These are phyloP conservation scores for Prochilodus magdalenae DNA, from an alignment of 2,113 vertebrate genomes.

Conservation along the genomic window DNA sequence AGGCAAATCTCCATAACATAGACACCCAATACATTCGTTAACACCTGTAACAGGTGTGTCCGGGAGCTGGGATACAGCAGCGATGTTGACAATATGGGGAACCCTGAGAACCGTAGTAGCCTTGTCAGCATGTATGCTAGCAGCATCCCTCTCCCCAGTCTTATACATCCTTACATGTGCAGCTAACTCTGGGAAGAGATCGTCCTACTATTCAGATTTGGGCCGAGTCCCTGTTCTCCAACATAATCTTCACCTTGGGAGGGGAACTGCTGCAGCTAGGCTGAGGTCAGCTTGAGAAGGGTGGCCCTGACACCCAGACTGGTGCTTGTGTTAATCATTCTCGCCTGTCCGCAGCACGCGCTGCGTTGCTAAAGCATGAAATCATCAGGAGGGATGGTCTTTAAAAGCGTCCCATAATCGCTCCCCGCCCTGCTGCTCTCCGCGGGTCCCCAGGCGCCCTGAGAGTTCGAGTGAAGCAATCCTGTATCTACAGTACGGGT, in stretches of 20 bases:
- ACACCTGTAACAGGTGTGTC: too few relatives aligned
- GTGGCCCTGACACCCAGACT: not conserved
- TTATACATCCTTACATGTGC: too few relatives aligned
- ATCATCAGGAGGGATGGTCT: slow-evolving; percentile 38
- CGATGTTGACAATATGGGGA: too few relatives aligned
- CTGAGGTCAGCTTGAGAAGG: not conserved
- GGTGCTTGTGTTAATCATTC: slow-evolving; percentile 34
- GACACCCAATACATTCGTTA: too few relatives aligned
- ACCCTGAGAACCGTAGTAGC: too few relatives aligned
- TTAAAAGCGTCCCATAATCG: slow-evolving; percentile 42
- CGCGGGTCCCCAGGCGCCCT: not conserved
- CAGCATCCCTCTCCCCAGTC: too few relatives aligned
- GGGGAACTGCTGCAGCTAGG: not conserved
- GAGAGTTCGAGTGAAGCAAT: slow-evolving; percentile 24
- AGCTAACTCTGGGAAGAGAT: not conserved
- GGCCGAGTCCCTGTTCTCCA: not conserved
- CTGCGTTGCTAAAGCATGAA: slow-evolving; percentile 21
- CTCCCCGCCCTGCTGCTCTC: slow-evolving; percentile 48
- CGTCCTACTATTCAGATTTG: not conserved
- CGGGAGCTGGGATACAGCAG: too few relatives aligned
- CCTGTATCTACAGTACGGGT: slow-evolving; percentile 5
- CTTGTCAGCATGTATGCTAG: too few relatives aligned
- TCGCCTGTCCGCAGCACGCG: slow-evolving; percentile 12
- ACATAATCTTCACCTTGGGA: not conserved
- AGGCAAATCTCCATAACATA: too few relatives aligned